phyloP scores from a whole-genome alignment of 1,140 invertebrate genomes.

The Thaumatotibia leucotreta region DNA sequence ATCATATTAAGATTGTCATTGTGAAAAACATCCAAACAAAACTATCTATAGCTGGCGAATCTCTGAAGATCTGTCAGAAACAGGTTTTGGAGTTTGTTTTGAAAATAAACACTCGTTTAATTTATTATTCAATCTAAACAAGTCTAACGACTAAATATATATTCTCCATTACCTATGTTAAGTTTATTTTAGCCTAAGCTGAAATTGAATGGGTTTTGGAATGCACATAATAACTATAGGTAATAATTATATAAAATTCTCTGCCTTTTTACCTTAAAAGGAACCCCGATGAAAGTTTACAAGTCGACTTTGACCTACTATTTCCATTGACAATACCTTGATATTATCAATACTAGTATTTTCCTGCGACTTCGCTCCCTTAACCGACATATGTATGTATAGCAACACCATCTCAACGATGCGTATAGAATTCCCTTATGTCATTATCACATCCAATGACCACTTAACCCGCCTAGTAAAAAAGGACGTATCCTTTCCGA shows the following conservation, averaged over 20 bases:
- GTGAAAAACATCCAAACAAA: no score
- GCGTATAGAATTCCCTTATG: background rate
- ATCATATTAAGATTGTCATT: no score
- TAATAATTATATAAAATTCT: background rate
- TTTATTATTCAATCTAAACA: no score
- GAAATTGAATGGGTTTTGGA: background rate
- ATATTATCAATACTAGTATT: background rate
- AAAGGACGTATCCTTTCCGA: background rate
- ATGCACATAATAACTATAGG: background rate
- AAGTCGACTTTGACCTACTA: background rate
- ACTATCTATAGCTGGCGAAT: no score
- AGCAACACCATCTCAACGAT: background rate
- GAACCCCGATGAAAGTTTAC: background rate
- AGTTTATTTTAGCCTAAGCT: no score
- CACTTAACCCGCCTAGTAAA: background rate
- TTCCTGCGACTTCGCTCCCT: background rate
- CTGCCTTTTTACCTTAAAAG: background rate
- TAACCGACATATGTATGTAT: background rate
- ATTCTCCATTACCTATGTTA: no score
- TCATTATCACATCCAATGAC: background rate
- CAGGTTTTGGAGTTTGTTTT: no score
- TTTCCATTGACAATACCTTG: background rate
- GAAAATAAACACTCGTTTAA: no score
- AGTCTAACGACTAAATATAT: no score
- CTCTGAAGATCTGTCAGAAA: no score